A percentile compares a stretch with the other conserved stretches of the same genome.
Evolutionary conservation across 2,888 invertebrate species (phyloP).

Genomic region (Cheilosia variabilis): DNA sequence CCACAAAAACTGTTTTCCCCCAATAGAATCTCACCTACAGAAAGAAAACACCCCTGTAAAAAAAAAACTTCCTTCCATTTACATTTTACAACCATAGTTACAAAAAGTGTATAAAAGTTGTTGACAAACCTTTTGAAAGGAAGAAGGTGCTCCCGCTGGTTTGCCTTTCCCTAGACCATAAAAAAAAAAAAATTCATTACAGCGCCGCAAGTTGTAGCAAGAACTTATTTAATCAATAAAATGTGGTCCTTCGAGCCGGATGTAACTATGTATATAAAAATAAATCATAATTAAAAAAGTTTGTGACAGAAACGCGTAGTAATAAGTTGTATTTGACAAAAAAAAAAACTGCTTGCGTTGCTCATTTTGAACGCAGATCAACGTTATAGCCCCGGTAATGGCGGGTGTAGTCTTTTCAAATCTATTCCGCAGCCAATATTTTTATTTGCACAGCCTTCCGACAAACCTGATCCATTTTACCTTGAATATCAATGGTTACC

Average conservation of each 20-base stretch:
- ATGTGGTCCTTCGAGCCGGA: slow-evolving; percentile 39
- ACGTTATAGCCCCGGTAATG: too few species aligned
- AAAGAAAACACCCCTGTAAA: too few species aligned
- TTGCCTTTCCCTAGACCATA: neutral
- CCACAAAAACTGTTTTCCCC: too few species aligned
- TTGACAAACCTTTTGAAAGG: slow-evolving; percentile 35
- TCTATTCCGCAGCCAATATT: slow-evolving; percentile 39
- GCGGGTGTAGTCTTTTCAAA: slow-evolving; percentile 1
- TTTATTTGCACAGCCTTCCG: slow-evolving; percentile 42
- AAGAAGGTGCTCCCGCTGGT: neutral
- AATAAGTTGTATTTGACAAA: neutral
- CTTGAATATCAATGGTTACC: neutral
- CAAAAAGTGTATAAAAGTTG: slow-evolving; percentile 10
- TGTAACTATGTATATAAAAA: slow-evolving; percentile 31
- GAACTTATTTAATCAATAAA: slow-evolving; percentile 51
- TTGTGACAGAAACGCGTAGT: slow-evolving; percentile 30
- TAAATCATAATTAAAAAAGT: slow-evolving; percentile 62
- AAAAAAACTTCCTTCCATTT: too few species aligned
- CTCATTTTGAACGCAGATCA: neutral
- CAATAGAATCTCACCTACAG: too few species aligned
- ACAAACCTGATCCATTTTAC: slow-evolving; percentile 20
- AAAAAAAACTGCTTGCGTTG: neutral
- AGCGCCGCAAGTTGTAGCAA: neutral
- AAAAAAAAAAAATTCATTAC: slow-evolving; percentile 11
- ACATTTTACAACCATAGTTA: slow-evolving; percentile 25